phyloP scores from a whole-genome alignment of 2,888 invertebrate genomes.

The Drosophila paranaensis region DNA sequence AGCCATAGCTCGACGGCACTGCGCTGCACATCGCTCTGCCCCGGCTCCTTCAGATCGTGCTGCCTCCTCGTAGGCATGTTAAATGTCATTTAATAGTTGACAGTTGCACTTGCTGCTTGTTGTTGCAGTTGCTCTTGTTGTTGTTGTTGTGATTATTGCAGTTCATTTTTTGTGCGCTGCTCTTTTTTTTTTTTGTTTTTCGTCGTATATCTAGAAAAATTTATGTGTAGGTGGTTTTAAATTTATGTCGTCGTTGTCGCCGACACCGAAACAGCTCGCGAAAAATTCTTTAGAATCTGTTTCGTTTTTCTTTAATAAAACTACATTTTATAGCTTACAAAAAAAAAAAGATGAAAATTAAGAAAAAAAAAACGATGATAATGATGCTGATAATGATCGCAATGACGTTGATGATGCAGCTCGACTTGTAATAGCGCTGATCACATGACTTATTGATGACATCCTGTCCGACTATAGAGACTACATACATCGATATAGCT shows the following conservation, averaged over 20 bases:
- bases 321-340: conserved; percentile 74
- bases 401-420: conserved; percentile 9
- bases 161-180: conserved; percentile 56
- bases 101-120: conserved; percentile 75
- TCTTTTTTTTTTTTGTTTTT: conserved; percentile 28
- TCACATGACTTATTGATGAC: conserved; percentile 26
- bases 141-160: conserved; percentile 68
- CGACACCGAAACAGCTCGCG: conserved; percentile 71
- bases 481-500: not conserved
- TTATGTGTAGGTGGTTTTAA: conserved; percentile 79
- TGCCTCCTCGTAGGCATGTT: conserved; percentile 76
- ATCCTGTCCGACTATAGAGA: conserved; percentile 14
- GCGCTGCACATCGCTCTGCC: conserved; percentile 6
- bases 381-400: conserved; percentile 11
- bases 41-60: conserved; percentile 9
- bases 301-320: conserved; percentile 78
- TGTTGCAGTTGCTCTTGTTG: conserved; percentile 32
- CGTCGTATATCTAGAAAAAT: conserved; percentile 61
- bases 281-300: conserved; percentile 77
- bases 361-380: conserved; percentile 30
- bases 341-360: not conserved
- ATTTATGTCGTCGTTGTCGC: conserved; percentile 70
- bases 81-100: conserved; percentile 84
- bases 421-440: conserved; percentile 3
- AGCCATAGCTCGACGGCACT: conserved; percentile 55